Conservation (phyloP, 1,140 invertebrate species). For the Triops cancriformis region DNA sequence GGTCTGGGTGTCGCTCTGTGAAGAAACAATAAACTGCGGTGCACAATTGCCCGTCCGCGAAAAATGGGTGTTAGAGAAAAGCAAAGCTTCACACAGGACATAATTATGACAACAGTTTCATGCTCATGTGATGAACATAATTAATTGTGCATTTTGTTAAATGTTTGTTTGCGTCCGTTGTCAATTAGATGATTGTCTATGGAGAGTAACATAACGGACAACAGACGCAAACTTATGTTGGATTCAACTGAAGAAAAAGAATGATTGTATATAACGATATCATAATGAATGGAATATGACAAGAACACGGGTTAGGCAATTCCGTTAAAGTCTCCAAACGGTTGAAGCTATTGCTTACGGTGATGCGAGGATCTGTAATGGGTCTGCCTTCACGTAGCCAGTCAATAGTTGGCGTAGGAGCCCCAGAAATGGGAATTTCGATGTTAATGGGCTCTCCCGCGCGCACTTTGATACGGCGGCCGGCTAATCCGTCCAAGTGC, state of each 20-base stretch:
- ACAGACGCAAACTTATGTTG: too few species aligned
- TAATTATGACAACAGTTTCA: neutral
- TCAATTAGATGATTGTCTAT: too few species aligned
- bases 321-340: neutral
- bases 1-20: slow-evolving; percentile 65
- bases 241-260: neutral
- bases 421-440: slow-evolving; percentile 84
- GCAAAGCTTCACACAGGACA: neutral
- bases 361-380: slow-evolving; percentile 51
- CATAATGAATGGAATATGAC: slow-evolving; percentile 28
- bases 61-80: neutral
- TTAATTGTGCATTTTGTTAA: too few species aligned
- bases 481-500: slow-evolving; percentile 77
- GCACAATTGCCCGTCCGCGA: neutral
- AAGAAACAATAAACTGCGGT: slow-evolving; percentile 16
- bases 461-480: slow-evolving; percentile 87
- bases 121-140: neutral
- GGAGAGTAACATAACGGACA: too few species aligned
- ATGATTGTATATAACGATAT: neutral
- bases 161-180: too few species aligned
- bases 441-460: slow-evolving; percentile 96
- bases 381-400: slow-evolving; percentile 75
- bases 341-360: slow-evolving; percentile 27
- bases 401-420: slow-evolving; percentile 81
- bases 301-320: slow-evolving; percentile 26